Evolutionary conservation across 2,113 vertebrate species (phyloP).

Genomic region (Condylura cristata): DNA sequence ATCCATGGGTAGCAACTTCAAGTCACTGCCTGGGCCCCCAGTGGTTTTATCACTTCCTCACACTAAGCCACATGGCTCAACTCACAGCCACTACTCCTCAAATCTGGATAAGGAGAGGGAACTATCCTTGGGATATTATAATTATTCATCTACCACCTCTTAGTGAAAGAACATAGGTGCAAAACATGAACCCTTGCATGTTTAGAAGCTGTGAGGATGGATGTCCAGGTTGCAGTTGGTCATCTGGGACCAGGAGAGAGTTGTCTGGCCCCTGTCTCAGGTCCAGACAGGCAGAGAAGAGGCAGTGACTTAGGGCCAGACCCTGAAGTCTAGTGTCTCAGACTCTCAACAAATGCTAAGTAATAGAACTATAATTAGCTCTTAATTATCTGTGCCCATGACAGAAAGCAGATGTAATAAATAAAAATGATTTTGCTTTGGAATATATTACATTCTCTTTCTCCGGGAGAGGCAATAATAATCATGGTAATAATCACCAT

Average conservation of each 20-base stretch:
- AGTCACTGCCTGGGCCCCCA: neutral
- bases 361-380: neutral
- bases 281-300: neutral
- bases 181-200: neutral
- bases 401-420: slow-evolving; percentile 42
- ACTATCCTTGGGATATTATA: neutral
- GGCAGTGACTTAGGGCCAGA: neutral
- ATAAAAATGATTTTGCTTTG: slow-evolving; percentile 17
- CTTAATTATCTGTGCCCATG: slow-evolving; percentile 2
- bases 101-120: neutral
- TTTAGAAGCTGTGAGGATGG: neutral
- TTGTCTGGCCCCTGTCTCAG: too few species aligned
- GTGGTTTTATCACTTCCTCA: neutral
- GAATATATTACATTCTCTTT: neutral
- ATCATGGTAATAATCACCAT: neutral
- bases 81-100: neutral
- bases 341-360: neutral
- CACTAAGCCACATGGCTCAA: neutral
- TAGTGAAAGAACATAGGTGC: neutral
- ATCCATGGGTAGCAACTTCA: neutral
- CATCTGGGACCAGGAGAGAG: neutral
- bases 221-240: neutral
- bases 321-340: neutral
- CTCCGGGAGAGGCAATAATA: neutral
- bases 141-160: neutral